These are phyloP conservation scores for Planiliza haematocheilus DNA, from an alignment of 2,113 vertebrate genomes.

Conservation along the genomic window DNA sequence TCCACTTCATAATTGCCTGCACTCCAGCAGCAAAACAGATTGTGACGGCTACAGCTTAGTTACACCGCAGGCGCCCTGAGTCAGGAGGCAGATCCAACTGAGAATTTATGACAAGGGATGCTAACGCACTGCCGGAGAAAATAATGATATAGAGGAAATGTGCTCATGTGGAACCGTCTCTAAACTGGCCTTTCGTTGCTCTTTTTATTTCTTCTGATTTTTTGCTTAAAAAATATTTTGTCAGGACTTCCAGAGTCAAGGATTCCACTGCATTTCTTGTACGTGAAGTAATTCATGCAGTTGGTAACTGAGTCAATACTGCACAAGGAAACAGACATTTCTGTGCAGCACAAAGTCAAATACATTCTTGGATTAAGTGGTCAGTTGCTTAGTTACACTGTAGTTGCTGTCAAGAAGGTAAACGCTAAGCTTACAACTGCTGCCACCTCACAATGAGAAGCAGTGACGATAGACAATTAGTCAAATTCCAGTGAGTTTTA, in stretches of 20 bases:
- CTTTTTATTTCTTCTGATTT: background rate
- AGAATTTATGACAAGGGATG: slow-evolving; percentile 8
- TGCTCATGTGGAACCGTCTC: background rate
- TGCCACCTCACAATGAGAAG: slow-evolving; percentile 1
- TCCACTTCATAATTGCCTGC: slow-evolving; percentile 30
- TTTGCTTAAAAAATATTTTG: slow-evolving; percentile 1
- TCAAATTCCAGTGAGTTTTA: background rate
- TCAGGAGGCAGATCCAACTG: slow-evolving; percentile 23
- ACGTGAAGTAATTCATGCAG: background rate
- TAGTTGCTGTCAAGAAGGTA: background rate
- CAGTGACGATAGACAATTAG: background rate
- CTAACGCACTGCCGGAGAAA: background rate
- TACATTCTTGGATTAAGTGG: slow-evolving; percentile 16
- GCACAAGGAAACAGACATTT: background rate
- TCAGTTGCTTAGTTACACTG: slow-evolving; percentile 33
- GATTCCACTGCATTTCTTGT: background rate
- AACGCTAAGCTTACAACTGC: background rate
- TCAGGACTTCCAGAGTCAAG: background rate
- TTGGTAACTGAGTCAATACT: background rate
- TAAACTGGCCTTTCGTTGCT: background rate
- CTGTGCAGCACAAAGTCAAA: slow-evolving; percentile 3
- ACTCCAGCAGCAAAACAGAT: slow-evolving; percentile 34
- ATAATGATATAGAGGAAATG: background rate
- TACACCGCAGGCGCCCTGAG: slow-evolving; percentile 25
- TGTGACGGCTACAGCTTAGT: slow-evolving; percentile 27